Percentiles rank a stretch among this genome's conserved stretches.
Evolutionary conservation across 2,113 vertebrate genomes (phyloP).

Genomic region (Hippoglossus stenolepis): DNA sequence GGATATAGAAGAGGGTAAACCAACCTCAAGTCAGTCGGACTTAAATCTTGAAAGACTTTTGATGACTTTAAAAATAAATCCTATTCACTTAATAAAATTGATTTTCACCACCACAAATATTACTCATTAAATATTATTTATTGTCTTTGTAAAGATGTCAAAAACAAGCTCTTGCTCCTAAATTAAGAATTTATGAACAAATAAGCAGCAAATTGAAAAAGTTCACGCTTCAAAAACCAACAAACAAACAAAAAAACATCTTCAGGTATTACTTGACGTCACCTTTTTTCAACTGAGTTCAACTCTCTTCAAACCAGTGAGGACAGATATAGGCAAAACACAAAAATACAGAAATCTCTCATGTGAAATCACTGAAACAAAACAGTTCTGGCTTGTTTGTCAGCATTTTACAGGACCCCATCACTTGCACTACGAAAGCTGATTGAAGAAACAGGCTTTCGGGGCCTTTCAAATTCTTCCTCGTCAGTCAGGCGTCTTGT

Average conservation of each 20-base stretch:
- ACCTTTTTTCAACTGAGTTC: background rate
- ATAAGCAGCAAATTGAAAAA: background rate
- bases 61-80: background rate
- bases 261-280: background rate
- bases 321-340: too few species aligned
- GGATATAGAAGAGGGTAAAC: background rate
- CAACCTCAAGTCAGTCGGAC: background rate
- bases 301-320: background rate
- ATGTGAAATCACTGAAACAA: background rate
- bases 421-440: background rate
- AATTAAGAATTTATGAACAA: background rate
- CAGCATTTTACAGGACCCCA: background rate
- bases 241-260: background rate
- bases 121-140: too few species aligned
- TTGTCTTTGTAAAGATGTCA: background rate
- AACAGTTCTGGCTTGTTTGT: background rate
- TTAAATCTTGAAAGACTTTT: background rate
- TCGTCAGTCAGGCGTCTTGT: background rate
- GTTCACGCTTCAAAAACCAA: background rate
- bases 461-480: background rate
- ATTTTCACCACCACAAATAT: too few species aligned
- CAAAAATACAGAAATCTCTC: background rate
- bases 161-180: background rate
- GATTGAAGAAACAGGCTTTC: background rate
- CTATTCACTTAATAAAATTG: background rate